These are phyloP conservation scores for Ramphastos sulfuratus DNA, from an alignment of 2,113 vertebrate species.

Conservation along the genomic window DNA sequence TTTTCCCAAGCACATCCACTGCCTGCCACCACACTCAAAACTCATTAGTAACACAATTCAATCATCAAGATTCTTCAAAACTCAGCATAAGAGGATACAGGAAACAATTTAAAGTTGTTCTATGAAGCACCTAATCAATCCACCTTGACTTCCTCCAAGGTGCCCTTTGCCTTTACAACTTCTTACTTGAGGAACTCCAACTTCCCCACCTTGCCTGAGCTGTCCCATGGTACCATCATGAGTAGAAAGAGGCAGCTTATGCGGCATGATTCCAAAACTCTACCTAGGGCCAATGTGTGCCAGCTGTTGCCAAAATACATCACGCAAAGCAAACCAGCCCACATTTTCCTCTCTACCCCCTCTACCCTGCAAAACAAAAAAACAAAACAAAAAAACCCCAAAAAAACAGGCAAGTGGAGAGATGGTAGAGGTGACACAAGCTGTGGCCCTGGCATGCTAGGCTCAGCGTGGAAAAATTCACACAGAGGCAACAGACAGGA, in stretches of 20 bases:
- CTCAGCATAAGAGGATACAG: background rate
- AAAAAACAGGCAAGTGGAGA: background rate
- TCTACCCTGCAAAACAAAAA: background rate
- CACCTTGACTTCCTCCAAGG: background rate
- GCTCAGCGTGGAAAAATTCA: background rate
- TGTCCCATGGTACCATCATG: background rate
- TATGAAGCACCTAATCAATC: background rate
- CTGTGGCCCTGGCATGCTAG: background rate
- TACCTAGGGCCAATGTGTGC: background rate
- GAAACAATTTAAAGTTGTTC: background rate
- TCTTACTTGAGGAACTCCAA: background rate
- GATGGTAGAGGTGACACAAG: background rate
- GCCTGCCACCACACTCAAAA: background rate
- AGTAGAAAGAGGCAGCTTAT: background rate
- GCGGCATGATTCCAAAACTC: background rate
- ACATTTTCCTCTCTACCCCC: background rate
- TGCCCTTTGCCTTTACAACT: background rate
- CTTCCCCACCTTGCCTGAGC: background rate
- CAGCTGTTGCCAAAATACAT: background rate
- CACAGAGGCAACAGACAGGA: background rate
- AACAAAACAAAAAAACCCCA: background rate
- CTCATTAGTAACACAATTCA: background rate
- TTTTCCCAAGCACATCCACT: background rate
- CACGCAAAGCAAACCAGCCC: background rate
- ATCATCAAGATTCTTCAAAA: background rate